A percentile compares a stretch with the other conserved stretches of the same genome.
Evolutionary conservation across 1,140 invertebrate genomes (phyloP).

Genomic region (Drosophila insularis): DNA sequence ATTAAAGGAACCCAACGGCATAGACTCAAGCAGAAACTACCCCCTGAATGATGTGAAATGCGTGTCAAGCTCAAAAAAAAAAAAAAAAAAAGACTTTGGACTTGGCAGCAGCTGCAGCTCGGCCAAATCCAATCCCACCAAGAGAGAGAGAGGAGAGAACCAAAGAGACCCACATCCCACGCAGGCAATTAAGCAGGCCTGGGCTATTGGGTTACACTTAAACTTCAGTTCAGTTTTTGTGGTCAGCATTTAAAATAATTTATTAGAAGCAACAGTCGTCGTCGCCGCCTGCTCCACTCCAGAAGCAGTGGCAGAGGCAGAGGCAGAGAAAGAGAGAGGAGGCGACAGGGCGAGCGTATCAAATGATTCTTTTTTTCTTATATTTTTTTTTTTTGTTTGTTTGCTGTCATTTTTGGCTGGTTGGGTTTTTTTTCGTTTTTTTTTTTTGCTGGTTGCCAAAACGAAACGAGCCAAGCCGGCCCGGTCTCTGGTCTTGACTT

Average conservation of each 20-base stretch:
- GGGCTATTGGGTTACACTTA: conserved; percentile 77
- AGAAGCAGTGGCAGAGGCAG: neutral
- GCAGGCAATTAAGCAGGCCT: conserved; percentile 75
- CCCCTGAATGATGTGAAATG: conserved; percentile 34
- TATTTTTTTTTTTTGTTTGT: conserved; percentile 20
- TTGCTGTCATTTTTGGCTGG: conserved; percentile 25
- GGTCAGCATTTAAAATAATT: conserved; percentile 79
- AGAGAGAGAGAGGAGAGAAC: neutral
- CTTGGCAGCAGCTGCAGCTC: conserved; percentile 15
- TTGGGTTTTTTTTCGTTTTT: conserved; percentile 46
- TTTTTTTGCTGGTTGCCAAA: conserved; percentile 70
- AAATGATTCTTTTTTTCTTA: conserved; percentile 69
- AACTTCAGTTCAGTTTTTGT: conserved; percentile 57
- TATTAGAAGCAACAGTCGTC: conserved; percentile 73
- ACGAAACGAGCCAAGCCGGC: conserved; percentile 78
- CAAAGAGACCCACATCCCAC: conserved; percentile 55
- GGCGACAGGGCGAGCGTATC: conserved; percentile 55
- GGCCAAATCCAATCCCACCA: conserved; percentile 20
- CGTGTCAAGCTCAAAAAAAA: conserved; percentile 28
- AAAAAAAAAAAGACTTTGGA: conserved; percentile 40
- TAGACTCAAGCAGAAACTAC: conserved; percentile 38
- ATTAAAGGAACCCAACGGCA: conserved; percentile 15
- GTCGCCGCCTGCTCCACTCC: conserved; percentile 1
- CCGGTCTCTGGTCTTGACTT: conserved; percentile 51
- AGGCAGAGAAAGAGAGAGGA: conserved; percentile 6